Evolutionary conservation across 2,113 vertebrate species (phyloP), one percentile per base, ranked within the genome.

Genomic region (Eurystomus gularis): DNA sequence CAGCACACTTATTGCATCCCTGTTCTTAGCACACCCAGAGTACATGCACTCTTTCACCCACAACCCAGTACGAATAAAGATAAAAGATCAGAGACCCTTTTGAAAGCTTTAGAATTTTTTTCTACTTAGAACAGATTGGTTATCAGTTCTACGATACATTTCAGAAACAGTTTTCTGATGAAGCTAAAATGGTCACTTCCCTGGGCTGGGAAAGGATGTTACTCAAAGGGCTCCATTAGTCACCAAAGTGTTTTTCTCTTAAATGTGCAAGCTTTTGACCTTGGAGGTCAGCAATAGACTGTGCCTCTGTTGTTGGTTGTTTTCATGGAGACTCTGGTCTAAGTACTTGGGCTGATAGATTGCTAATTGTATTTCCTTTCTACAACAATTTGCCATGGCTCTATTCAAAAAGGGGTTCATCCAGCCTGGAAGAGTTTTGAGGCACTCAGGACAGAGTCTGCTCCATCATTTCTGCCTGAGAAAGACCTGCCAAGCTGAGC

Each of bases 331-430:
- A 77, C 21, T 91, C 13, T 2, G 25, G 58, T 88, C 85, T 90
- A 39, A 83, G 77, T 8, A 1, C 68, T 65, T 0, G 0, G 40
- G 39, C n/a, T 80, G 82, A 51, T 35, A 10, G 87, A 88, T 90
- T 66, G 58, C 33, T 85, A 69, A 93, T 77, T 90, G 49, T 62
- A 66, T 86, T 96, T 96, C 92, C 92, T 81, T 81, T 94, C 77
- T 73, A 17, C 20, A 66, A 20, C 64, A 66, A 33, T 73, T 86
- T 64, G 39, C 31, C 4, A 0, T 4, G 40, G 52, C 28, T 69
- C 31, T 13, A 1, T 29, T 88, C 33, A 77, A 51, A 58, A 73
- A 70, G 33, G 33, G 17, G 46, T 54, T 94, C 33, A 55, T 69
- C 13, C 46, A 78, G 31, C 17, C 75, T 87, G 49, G 49, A 77